Conservation (phyloP, 2,888 invertebrate genomes). For the Drosophila kambysellisi region DNA sequence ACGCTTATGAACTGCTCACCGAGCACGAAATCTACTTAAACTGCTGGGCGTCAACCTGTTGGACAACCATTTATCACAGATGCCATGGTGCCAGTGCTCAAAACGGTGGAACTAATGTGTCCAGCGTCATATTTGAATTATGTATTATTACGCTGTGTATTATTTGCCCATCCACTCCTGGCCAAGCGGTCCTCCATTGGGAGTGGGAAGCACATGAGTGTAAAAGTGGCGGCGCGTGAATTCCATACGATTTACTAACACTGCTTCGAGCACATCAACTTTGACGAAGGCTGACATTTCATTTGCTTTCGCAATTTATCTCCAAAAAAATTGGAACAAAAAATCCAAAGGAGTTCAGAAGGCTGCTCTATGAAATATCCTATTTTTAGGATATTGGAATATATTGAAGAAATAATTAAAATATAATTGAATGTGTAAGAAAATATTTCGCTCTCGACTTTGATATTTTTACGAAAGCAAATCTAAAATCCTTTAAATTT, state of each 20-base stretch:
- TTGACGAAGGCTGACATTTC: slow-evolving; percentile 57
- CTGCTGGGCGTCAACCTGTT: slow-evolving; percentile 62
- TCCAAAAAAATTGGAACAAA: slow-evolving; percentile 28
- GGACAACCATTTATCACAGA: slow-evolving; percentile 62
- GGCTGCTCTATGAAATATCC: not conserved
- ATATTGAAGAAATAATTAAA: not conserved
- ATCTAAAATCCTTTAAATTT: not conserved
- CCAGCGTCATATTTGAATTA: slow-evolving; percentile 70
- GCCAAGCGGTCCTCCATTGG: too few species aligned
- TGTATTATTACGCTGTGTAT: slow-evolving; percentile 58
- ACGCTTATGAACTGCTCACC: slow-evolving; percentile 57
- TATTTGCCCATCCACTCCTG: slow-evolving; percentile 31
- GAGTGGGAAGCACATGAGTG: slow-evolving; percentile 11
- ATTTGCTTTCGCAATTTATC: slow-evolving; percentile 61
- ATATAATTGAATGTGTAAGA: not conserved
- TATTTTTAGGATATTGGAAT: not conserved
- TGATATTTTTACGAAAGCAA: not conserved
- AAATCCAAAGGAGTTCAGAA: not conserved
- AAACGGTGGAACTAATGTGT: slow-evolving; percentile 76
- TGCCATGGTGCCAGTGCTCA: slow-evolving; percentile 46
- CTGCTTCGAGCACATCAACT: slow-evolving; percentile 17
- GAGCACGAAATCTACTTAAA: slow-evolving; percentile 47
- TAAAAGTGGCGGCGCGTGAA: slow-evolving; percentile 55
- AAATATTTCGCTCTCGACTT: not conserved
- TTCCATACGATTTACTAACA: slow-evolving; percentile 55